These are phyloP conservation scores for Nothoprocta perdicaria DNA, from an alignment of 2,113 vertebrate species.

Conservation along the genomic window DNA sequence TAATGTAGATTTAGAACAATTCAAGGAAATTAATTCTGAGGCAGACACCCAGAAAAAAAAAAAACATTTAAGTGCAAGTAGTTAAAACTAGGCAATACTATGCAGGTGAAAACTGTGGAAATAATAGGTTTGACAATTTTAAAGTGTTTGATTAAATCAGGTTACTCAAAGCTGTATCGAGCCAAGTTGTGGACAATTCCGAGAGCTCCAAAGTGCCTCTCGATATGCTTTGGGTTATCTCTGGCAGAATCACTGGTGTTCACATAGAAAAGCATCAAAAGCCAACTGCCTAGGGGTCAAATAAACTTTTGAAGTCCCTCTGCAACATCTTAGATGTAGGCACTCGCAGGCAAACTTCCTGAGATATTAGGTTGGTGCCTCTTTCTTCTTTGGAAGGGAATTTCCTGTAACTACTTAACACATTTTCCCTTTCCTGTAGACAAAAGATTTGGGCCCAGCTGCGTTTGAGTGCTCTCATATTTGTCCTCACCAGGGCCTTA, in stretches of 20 bases:
- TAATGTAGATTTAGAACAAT: background rate
- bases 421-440: background rate
- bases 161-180: background rate
- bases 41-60: background rate
- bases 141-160: background rate
- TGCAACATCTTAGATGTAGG: background rate
- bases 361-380: background rate
- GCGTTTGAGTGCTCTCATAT: background rate
- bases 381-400: rapidly evolving
- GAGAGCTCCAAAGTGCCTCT: background rate
- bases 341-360: background rate
- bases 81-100: rapidly evolving
- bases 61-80: background rate
- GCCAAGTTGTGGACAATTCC: background rate
- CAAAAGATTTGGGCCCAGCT: background rate
- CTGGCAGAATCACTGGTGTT: background rate
- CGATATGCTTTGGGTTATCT: rapidly evolving
- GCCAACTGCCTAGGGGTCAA: background rate
- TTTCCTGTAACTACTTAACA: background rate
- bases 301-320: background rate
- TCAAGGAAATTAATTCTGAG: background rate
- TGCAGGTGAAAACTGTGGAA: background rate
- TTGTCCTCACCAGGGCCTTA: rapidly evolving
- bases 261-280: background rate
- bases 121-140: background rate